These are phyloP conservation scores for Cerceris rybyensis DNA, from an alignment of 2,888 invertebrate genomes.

Conservation along the genomic window DNA sequence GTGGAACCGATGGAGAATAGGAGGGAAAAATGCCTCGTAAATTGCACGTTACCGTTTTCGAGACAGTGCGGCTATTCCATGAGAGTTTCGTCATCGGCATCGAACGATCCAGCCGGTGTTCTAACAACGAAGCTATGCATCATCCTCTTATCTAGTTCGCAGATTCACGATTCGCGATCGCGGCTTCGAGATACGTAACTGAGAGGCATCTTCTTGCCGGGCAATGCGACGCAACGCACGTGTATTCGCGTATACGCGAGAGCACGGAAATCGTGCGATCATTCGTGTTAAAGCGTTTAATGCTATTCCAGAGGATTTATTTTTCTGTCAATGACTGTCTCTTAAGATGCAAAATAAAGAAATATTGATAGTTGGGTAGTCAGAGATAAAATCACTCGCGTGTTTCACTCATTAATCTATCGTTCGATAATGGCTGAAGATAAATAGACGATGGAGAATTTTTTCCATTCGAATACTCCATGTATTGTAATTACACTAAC, in stretches of 20 bases:
- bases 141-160: conserved; percentile 72
- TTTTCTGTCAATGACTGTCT: conserved; percentile 52
- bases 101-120: conserved; percentile 34
- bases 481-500: background rate
- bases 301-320: conserved; percentile 43
- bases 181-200: conserved; percentile 52
- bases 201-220: conserved; percentile 23
- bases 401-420: conserved; percentile 22
- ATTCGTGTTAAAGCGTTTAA: conserved; percentile 27
- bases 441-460: background rate
- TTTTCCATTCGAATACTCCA: background rate
- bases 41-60: conserved; percentile 53
- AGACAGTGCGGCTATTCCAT: conserved; percentile 2
- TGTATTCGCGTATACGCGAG: conserved; percentile 27
- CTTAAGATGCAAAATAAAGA: conserved; percentile 30
- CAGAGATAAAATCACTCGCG: conserved; percentile 15
- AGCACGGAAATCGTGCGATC: conserved; percentile 27
- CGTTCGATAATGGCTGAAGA: background rate
- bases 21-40: conserved; percentile 31
- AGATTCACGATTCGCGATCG: conserved; percentile 74
- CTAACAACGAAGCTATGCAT: conserved; percentile 67
- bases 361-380: conserved; percentile 30
- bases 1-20: conserved; percentile 1
- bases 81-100: conserved; percentile 53
- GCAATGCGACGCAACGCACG: conserved; percentile 28